phyloP scores from a whole-genome alignment of 2,888 invertebrate species.

The Chirona hameri region DNA sequence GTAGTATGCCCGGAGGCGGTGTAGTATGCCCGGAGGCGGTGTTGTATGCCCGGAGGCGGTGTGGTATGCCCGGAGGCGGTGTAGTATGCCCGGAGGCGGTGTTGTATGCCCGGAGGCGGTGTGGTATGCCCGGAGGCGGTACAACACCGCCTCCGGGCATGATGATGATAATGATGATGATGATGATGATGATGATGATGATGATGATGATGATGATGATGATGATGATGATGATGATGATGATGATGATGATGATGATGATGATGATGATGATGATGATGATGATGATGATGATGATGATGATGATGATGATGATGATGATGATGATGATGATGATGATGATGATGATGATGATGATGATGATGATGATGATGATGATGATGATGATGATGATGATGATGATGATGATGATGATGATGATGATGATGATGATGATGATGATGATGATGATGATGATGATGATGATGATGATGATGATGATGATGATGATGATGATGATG shows the following conservation, averaged over 20 bases:
- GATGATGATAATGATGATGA: no score
- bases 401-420: slow-evolving; percentile 22
- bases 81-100: no score
- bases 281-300: slow-evolving; percentile 22
- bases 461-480: slow-evolving; percentile 22
- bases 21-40: no score
- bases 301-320: slow-evolving; percentile 22
- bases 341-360: slow-evolving; percentile 22
- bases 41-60: no score
- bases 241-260: slow-evolving; percentile 10
- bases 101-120: no score
- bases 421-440: slow-evolving; percentile 22
- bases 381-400: slow-evolving; percentile 22
- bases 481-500: slow-evolving; percentile 22
- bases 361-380: slow-evolving; percentile 22
- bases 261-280: slow-evolving; percentile 22
- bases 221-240: slow-evolving; percentile 22
- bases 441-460: slow-evolving; percentile 22
- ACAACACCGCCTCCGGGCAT: no score
- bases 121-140: no score
- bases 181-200: slow-evolving; percentile 22
- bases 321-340: slow-evolving; percentile 22
- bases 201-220: slow-evolving; percentile 22
- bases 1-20: no score
- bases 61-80: no score